Conservation (phyloP, 2,888 invertebrate species). For the Monopis laevigella region DNA sequence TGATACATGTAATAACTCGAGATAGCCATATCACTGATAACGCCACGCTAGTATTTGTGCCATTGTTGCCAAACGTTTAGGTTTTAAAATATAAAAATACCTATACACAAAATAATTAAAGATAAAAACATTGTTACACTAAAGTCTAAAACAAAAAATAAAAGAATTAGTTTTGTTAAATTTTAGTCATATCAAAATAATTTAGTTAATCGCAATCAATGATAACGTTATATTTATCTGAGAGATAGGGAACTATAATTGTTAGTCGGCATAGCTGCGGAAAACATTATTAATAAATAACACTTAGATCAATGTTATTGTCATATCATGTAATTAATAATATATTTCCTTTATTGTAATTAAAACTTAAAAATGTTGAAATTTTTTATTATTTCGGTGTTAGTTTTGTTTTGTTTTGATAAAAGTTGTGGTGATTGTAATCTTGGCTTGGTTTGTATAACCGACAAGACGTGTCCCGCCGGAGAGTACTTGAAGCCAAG, state of each 20-base stretch:
- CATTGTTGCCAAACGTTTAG: not conserved
- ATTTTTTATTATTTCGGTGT: too few relatives aligned
- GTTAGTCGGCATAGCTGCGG: too few relatives aligned
- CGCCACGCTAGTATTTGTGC: conserved; percentile 18
- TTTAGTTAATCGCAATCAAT: too few relatives aligned
- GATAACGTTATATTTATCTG: too few relatives aligned
- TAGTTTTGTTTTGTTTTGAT: conserved; percentile 3
- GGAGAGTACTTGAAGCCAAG: conserved; percentile 32
- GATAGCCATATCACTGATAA: conserved; percentile 64
- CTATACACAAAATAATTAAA: too few relatives aligned
- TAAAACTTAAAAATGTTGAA: conserved; percentile 15
- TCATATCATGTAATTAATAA: conserved; percentile 12
- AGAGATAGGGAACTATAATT: too few relatives aligned
- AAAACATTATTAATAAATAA: too few relatives aligned
- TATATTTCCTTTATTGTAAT: conserved; percentile 25
- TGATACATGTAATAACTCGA: conserved; percentile 54
- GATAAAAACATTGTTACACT: too few relatives aligned
- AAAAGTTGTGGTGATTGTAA: conserved; percentile 29
- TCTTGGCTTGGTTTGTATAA: conserved; percentile 44
- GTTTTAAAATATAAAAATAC: too few relatives aligned
- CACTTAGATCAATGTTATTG: not conserved
- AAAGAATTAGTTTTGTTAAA: too few relatives aligned
- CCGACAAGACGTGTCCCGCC: conserved; percentile 37
- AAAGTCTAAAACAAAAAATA: too few relatives aligned
- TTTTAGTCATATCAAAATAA: too few relatives aligned